Percentiles rank a stretch among this genome's conserved stretches.
phyloP scores from a whole-genome alignment of 2,797 vertebrate species.

The Basileuterus tristriatus region DNA sequence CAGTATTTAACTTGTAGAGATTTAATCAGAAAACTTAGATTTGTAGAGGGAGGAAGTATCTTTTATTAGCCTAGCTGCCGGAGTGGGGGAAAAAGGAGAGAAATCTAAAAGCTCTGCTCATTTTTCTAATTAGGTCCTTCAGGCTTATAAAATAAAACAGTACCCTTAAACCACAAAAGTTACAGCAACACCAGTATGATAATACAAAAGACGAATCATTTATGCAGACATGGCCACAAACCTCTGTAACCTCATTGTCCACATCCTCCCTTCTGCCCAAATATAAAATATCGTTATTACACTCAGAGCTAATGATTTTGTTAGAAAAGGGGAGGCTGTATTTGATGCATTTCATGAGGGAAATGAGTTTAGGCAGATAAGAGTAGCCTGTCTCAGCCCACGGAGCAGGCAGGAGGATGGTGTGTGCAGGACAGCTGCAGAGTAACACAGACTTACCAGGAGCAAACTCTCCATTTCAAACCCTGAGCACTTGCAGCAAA shows the following conservation, averaged over 20 bases:
- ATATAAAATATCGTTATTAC: background rate
- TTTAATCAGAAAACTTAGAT: constrained; percentile 4
- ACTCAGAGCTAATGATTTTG: background rate
- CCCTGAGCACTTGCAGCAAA: background rate
- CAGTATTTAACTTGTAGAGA: background rate
- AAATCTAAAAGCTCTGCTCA: background rate
- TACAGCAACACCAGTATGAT: background rate
- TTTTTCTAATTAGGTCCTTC: background rate
- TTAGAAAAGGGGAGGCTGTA: background rate
- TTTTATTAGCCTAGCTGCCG: background rate
- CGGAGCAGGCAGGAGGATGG: background rate
- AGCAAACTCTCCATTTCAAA: background rate
- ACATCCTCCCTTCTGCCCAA: background rate
- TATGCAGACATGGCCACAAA: background rate
- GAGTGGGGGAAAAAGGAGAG: background rate
- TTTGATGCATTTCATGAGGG: background rate
- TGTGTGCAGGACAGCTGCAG: background rate
- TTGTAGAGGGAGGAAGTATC: background rate
- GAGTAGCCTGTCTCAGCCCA: background rate
- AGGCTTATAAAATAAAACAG: background rate
- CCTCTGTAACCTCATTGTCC: background rate
- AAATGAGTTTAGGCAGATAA: background rate
- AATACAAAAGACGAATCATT: background rate
- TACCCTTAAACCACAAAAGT: background rate
- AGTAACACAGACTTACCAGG: background rate